phyloP scores from a whole-genome alignment of 2,888 invertebrate genomes.

The Aphodius granarius region DNA sequence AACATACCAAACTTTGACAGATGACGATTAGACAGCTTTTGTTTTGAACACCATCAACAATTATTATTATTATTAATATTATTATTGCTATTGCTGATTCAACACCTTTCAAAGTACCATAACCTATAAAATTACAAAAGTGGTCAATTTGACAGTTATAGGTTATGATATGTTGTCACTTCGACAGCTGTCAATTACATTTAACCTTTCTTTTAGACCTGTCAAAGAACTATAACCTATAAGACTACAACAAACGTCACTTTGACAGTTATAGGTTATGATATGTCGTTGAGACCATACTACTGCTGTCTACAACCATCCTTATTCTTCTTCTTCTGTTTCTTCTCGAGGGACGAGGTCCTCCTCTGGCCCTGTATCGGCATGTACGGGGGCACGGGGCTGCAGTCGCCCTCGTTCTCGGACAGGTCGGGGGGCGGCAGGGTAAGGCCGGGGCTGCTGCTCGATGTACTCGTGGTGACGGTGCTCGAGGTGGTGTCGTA shows the following conservation, averaged over 20 bases:
- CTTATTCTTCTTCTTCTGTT: conserved; percentile 45
- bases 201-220: not conserved
- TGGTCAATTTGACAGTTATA: too few species aligned
- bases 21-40: too few species aligned
- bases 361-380: conserved; percentile 76
- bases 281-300: conserved; percentile 44
- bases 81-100: too few species aligned
- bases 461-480: conserved; percentile 45
- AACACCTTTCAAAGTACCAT: too few species aligned
- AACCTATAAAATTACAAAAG: too few species aligned
- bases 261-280: not conserved
- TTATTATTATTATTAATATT: too few species aligned
- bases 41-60: too few species aligned
- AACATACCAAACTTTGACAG: too few species aligned
- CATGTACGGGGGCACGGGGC: conserved; percentile 71
- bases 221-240: conserved; percentile 3
- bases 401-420: conserved; percentile 54
- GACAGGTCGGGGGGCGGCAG: conserved; percentile 43
- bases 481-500: conserved; percentile 49
- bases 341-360: conserved; percentile 60
- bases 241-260: not conserved
- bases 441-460: conserved; percentile 47
- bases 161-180: too few species aligned
- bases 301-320: conserved; percentile 52
- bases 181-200: too few species aligned